Percentiles rank a stretch among this genome's conserved stretches.
Conservation (phyloP, 2,888 invertebrate species). For the Acleris emargana region DNA sequence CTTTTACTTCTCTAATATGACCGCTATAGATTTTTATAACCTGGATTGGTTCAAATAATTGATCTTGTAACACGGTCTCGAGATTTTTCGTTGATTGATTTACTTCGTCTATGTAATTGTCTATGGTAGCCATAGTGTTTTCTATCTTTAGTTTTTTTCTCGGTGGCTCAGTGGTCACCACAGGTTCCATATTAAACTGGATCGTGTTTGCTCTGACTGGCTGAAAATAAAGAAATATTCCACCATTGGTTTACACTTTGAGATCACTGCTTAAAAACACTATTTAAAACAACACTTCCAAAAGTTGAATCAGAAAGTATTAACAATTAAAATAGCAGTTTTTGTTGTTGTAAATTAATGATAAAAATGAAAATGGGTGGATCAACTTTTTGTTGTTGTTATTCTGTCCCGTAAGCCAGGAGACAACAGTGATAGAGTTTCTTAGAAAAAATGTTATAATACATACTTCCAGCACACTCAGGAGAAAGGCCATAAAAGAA, state of each 20-base stretch:
- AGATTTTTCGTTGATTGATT: conserved; percentile 55
- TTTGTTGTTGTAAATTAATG: too few relatives aligned
- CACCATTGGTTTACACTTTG: conserved; percentile 64
- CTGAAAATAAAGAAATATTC: conserved; percentile 73
- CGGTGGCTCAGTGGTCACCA: conserved; percentile 51
- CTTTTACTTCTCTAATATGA: conserved; percentile 83
- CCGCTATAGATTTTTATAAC: conserved; percentile 85
- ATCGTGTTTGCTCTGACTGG: conserved; percentile 16
- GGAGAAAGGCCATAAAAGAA: too few relatives aligned
- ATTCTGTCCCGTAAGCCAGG: too few relatives aligned
- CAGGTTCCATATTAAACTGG: conserved; percentile 19
- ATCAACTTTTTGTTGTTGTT: too few relatives aligned
- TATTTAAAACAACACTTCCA: conserved; percentile 2
- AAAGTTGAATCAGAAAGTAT: too few relatives aligned
- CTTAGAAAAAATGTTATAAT: too few relatives aligned
- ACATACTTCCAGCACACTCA: too few relatives aligned
- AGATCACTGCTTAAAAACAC: conserved; percentile 17
- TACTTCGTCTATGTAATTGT: conserved; percentile 52
- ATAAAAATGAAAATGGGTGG: too few relatives aligned
- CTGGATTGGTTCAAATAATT: conserved; percentile 73
- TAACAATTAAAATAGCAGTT: too few relatives aligned
- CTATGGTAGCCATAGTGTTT: conserved; percentile 42
- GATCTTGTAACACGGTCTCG: conserved; percentile 82
- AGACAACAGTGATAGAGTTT: too few relatives aligned
- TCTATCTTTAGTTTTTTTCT: conserved; percentile 55